Conservation (phyloP, 2,113 vertebrate species). For the Scomber colias region DNA sequence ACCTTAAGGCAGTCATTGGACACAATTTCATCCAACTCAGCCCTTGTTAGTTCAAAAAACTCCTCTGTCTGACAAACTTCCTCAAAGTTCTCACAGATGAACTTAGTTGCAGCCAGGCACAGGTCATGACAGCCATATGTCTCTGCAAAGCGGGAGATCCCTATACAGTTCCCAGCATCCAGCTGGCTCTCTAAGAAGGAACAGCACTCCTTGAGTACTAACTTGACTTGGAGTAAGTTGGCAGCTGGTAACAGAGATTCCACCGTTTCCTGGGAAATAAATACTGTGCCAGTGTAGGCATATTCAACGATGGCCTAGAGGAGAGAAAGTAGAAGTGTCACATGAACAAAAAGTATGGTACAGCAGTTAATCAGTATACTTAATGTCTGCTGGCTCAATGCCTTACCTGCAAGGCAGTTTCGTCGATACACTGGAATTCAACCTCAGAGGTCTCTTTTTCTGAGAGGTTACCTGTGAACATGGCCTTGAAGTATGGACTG, state of each 20-base stretch:
- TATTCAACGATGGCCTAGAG: slow-evolving; percentile 96
- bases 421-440: slow-evolving; percentile 96
- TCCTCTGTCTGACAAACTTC: slow-evolving; percentile 97
- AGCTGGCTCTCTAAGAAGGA: slow-evolving; percentile 96
- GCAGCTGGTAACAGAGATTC: slow-evolving; percentile 97
- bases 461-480: slow-evolving; percentile 97
- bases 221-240: slow-evolving; percentile 97
- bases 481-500: slow-evolving; percentile 99
- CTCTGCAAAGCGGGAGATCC: slow-evolving; percentile 98
- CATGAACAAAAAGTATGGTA: not conserved
- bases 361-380: slow-evolving; percentile 7
- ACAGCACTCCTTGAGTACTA: slow-evolving; percentile 97
- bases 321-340: slow-evolving; percentile 31
- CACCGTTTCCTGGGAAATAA: slow-evolving; percentile 98
- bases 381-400: not conserved
- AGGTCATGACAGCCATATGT: slow-evolving; percentile 97
- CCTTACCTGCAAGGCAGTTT: slow-evolving; percentile 92
- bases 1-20: slow-evolving; percentile 98
- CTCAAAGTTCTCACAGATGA: slow-evolving; percentile 97
- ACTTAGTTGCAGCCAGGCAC: slow-evolving; percentile 94
- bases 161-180: slow-evolving; percentile 97
- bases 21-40: slow-evolving; percentile 96
- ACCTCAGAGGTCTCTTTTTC: slow-evolving; percentile 98
- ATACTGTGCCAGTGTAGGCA: slow-evolving; percentile 96
- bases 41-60: slow-evolving; percentile 94